phyloP scores from a whole-genome alignment of 92 coral and sea anemone genomes.

The Epizoanthus ramosus region DNA sequence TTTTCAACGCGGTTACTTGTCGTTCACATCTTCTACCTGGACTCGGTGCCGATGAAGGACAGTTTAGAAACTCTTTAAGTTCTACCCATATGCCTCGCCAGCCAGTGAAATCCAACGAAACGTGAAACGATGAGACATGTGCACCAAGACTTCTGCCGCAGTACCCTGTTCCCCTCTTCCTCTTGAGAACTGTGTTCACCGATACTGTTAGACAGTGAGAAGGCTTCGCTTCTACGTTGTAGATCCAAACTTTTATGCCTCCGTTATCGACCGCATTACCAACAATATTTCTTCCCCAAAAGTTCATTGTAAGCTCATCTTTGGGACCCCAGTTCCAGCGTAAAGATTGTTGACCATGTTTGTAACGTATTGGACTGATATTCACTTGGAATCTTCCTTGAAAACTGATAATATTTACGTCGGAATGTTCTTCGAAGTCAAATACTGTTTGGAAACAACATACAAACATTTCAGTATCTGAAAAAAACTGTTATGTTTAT shows the following conservation, averaged over 20 bases:
- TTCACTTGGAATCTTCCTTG: no score
- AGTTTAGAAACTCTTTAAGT: neutral
- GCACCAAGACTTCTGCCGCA: neutral
- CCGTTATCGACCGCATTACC: conserved; percentile 16
- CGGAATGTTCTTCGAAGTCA: neutral
- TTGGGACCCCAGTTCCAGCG: conserved; percentile 25
- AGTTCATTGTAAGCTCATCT: neutral
- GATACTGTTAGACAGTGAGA: neutral
- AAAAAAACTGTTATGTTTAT: no score
- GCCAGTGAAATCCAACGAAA: conserved; percentile 41
- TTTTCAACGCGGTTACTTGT: neutral
- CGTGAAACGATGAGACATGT: neutral
- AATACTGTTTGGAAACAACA: neutral
- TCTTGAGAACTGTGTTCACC: neutral
- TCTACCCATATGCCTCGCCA: conserved; percentile 52
- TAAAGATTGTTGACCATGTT: conserved; percentile 10
- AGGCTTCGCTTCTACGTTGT: conserved; percentile 35
- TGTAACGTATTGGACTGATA: neutral
- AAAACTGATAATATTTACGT: no score
- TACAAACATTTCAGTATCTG: no score
- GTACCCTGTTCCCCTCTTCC: neutral
- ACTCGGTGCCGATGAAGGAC: neutral
- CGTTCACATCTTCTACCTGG: neutral
- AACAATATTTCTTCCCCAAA: no score
- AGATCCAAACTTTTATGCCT: conserved; percentile 66